A percentile compares a stretch with the other conserved stretches of the same genome.
Evolutionary conservation across 2,888 invertebrate species (phyloP).

Genomic region (Polyploca ridens): DNA sequence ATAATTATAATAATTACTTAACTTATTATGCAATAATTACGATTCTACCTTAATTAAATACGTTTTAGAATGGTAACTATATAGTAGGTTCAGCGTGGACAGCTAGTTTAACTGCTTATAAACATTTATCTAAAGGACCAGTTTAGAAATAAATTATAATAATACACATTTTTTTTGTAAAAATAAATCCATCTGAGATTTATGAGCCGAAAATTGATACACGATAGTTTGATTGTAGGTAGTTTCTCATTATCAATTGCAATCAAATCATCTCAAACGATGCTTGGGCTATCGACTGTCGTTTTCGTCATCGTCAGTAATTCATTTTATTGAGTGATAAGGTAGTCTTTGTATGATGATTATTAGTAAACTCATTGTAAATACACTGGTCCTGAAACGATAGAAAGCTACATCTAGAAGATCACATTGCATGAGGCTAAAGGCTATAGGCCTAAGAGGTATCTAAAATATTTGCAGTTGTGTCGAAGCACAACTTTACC

Average conservation of each 20-base stretch:
- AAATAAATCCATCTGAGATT: not conserved
- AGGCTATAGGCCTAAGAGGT: constrained; percentile 47
- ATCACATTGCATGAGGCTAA: constrained; percentile 77
- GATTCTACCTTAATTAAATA: not conserved
- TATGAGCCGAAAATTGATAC: no score
- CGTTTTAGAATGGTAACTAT: not conserved
- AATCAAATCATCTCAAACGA: no score
- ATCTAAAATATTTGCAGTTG: constrained; percentile 18
- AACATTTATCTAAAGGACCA: not conserved
- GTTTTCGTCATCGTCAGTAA: no score
- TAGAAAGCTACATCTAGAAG: constrained; percentile 65
- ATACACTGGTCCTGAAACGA: constrained; percentile 50
- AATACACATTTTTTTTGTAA: not conserved
- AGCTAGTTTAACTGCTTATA: not conserved
- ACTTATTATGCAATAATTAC: not conserved
- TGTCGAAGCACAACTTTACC: not conserved
- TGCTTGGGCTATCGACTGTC: no score
- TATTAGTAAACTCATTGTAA: constrained; percentile 19
- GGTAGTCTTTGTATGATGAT: no score
- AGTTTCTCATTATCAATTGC: no score
- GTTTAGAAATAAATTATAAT: not conserved
- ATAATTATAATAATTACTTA: not conserved
- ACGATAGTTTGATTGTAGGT: no score
- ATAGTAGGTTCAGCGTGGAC: not conserved
- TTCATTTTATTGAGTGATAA: no score